phyloP scores from a whole-genome alignment of 1,140 invertebrate species.

The Bombus confusus region DNA sequence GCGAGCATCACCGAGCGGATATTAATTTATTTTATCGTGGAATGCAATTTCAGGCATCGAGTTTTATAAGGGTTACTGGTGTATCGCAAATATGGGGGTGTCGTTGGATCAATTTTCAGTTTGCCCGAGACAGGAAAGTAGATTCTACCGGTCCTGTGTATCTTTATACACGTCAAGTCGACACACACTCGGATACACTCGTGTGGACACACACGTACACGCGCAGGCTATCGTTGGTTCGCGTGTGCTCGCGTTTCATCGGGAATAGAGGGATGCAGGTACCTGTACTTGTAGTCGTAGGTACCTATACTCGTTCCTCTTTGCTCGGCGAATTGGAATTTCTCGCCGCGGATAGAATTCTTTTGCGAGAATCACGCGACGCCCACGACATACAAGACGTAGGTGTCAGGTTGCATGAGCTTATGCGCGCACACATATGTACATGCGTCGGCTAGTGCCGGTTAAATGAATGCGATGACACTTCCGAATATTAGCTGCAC shows the following conservation, averaged over 20 bases:
- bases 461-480: slow-evolving; percentile 28
- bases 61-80: slow-evolving; percentile 38
- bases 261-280: slow-evolving; percentile 52
- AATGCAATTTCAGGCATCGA: slow-evolving; percentile 38
- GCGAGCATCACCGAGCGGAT: slow-evolving; percentile 32
- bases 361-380: slow-evolving; percentile 67
- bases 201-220: not conserved
- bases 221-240: not conserved
- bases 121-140: slow-evolving; percentile 61
- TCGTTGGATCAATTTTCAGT: slow-evolving; percentile 66
- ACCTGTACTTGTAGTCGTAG: slow-evolving; percentile 50
- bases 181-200: not conserved
- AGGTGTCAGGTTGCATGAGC: slow-evolving; percentile 52
- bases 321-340: slow-evolving; percentile 71
- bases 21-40: slow-evolving; percentile 48
- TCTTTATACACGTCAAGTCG: slow-evolving; percentile 59
- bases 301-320: slow-evolving; percentile 62
- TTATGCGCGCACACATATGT: slow-evolving; percentile 45
- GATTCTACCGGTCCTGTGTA: slow-evolving; percentile 65
- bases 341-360: slow-evolving; percentile 71
- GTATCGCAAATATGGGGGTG: slow-evolving; percentile 6
- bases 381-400: slow-evolving; percentile 56
- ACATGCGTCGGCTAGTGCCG: not conserved
- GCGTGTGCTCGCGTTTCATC: slow-evolving; percentile 53
- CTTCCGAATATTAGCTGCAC: slow-evolving; percentile 24